Evolutionary conservation across 2,888 invertebrate genomes (phyloP).

Genomic region (Drosophila anomalipes): DNA sequence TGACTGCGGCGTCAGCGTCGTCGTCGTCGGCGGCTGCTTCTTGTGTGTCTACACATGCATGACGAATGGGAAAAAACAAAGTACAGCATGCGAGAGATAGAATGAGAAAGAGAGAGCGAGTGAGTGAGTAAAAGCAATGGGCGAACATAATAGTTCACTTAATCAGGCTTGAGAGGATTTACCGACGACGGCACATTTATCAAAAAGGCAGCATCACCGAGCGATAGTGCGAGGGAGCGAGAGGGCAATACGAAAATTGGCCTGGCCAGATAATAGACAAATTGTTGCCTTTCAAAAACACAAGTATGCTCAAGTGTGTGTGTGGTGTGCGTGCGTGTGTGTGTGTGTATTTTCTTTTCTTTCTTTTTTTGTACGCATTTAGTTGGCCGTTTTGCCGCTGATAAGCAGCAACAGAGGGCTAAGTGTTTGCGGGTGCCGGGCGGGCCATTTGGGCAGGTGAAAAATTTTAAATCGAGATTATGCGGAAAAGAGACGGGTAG

Average conservation of each 20-base stretch:
- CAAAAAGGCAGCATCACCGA: slow-evolving; percentile 48
- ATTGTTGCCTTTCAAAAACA: slow-evolving; percentile 54
- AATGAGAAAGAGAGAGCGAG: neutral
- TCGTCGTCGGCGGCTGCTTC: slow-evolving; percentile 53
- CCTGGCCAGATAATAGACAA: slow-evolving; percentile 71
- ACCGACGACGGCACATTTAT: slow-evolving; percentile 61
- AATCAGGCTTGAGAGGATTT: slow-evolving; percentile 79
- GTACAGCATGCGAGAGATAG: slow-evolving; percentile 8
- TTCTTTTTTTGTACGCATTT: slow-evolving; percentile 43
- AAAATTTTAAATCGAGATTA: slow-evolving; percentile 79
- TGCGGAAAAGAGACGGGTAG: slow-evolving; percentile 38
- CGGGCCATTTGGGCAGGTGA: slow-evolving; percentile 70
- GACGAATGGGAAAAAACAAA: slow-evolving; percentile 60
- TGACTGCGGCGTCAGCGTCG: slow-evolving; percentile 38
- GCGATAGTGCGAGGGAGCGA: slow-evolving; percentile 3
- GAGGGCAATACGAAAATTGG: slow-evolving; percentile 54
- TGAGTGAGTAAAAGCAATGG: slow-evolving; percentile 21
- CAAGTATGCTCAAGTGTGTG: slow-evolving; percentile 8
- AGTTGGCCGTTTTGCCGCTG: slow-evolving; percentile 68
- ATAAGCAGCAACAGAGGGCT: slow-evolving; percentile 60
- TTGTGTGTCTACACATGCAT: slow-evolving; percentile 76
- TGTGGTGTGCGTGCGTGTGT: neutral
- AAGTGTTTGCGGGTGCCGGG: slow-evolving; percentile 65
- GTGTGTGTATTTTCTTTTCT: slow-evolving; percentile 2
- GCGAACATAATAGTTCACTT: slow-evolving; percentile 73